Evolutionary conservation across 2,888 invertebrate genomes (phyloP), one percentile per base, ranked within the genome.

Genomic region (Acheta domesticus): DNA sequence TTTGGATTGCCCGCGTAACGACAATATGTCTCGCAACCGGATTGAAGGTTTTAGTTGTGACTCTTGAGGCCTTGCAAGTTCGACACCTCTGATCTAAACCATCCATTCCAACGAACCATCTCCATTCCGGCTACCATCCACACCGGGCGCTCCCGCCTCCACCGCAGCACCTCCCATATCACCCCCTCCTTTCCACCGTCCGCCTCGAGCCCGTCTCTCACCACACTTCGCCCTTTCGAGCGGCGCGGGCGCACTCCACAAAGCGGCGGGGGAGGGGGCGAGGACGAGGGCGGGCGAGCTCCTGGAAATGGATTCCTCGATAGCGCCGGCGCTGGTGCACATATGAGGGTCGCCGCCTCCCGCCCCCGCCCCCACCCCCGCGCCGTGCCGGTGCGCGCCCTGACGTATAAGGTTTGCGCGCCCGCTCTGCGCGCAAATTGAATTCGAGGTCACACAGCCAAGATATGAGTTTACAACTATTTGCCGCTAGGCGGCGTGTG

Each of bases 301-400:
- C n/a, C 16, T 62, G 62, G 62, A 62, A 62, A 62, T 62, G 62
- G n/a, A 62, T 62, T 62, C 62, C n/a, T 62, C 62, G 62, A 62
- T 62, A 62, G 62, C 62, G 62, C 62, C 16, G 62, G 14, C 62
- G 16, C 62, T 36, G 36, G 36, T 36, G 36, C 62, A 62, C n/a
- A 62, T 62, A n/a, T 19, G 62, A 62, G 62, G 62, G n/a, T 19
- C 16, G n/a, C n/a, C 62, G 62, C 62, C 62, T 3, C 62, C 62
- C 36, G 1, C 36, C 36, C 36, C 36, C 62, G 1, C 62, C 12
- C 62, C 62, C 62, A 11, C 62, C 14, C 62, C 2, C 23, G 2
- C 62, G 2, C 62, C 62, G 62, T 62, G 62, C 19, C 62, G 14
- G 62, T 36, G 36, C 36, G 36, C 36, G 36, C 36, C 0, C 36